Conservation (phyloP, 2,888 invertebrate species). For the Drosophila robusta region DNA sequence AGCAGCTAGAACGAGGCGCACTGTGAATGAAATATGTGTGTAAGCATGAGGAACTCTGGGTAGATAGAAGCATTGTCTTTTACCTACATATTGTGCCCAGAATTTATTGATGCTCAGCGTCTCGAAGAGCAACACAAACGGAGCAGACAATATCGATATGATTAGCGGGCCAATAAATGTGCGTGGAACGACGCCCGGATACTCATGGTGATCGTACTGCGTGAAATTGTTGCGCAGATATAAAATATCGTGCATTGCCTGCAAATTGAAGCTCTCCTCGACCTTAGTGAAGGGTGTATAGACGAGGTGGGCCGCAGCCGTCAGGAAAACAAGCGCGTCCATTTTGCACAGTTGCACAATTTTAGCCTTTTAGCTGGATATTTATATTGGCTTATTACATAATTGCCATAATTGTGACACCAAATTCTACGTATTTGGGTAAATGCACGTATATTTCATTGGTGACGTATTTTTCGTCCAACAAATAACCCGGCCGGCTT, state of each 20-base stretch:
- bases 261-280: conserved; percentile 99
- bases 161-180: conserved; percentile 96
- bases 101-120: conserved; percentile 92
- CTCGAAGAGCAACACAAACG: conserved; percentile 89
- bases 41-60: background rate
- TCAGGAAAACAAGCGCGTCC: conserved; percentile 90
- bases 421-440: conserved; percentile 32
- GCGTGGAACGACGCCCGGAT: conserved; percentile 98
- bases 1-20: conserved; percentile 91
- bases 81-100: conserved; percentile 95
- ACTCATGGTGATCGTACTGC: conserved; percentile 99
- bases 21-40: conserved; percentile 86
- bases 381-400: conserved; percentile 55
- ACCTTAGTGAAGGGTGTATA: conserved; percentile 99
- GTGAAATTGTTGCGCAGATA: conserved; percentile 94
- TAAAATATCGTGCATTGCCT: conserved; percentile 98
- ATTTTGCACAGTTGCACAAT: conserved; percentile 84
- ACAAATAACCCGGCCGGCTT: conserved; percentile 39
- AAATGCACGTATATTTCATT: conserved; percentile 44
- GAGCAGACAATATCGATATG: conserved; percentile 91
- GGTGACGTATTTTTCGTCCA: conserved; percentile 18
- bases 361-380: conserved; percentile 10
- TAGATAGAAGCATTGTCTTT: conserved; percentile 16
- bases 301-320: conserved; percentile 92
- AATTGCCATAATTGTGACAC: conserved; percentile 56